Evolutionary conservation across 1,140 invertebrate genomes (phyloP), one percentile per base, ranked within the genome.

Genomic region (Caenorhabditis latens): DNA sequence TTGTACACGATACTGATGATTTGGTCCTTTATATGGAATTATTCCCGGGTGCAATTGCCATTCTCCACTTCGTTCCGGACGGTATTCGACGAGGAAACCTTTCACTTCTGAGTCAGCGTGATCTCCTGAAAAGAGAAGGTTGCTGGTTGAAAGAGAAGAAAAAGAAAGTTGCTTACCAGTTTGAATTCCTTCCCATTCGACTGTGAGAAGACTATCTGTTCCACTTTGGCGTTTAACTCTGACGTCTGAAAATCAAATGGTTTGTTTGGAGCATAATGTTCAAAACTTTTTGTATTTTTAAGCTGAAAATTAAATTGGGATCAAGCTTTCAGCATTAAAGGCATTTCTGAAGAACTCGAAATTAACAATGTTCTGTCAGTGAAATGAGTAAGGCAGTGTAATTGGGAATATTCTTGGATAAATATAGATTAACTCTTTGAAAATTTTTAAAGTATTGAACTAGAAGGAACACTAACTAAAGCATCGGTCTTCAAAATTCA

Each of bases 161-260:
- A 16, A 83, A 14, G 11, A 32, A 32, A 32, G 32, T 32, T 32
- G 32, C 32, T 32, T 84, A 84, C 83, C 85, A 86, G 90, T 93
- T 85, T 92, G 91, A 83, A 92, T 92, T 40, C 91, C 91, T 89
- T 92, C 91, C 91, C 91, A 92, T 89, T 92, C 91, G 16, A 92
- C 92, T 16, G 91, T 92, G 50, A 92, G 65, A 67, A 92, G 87
- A 85, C 84, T 88, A 88, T 92, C 91, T 24, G 90, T 90, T 57
- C 87, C 90, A 61, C 88, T 86, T 40, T 91, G 82, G 58, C 90
- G 85, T 87, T 65, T 79, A 42, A 82, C 86, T 86, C 88, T 83
- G 55, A 71, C 86, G 46, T 67, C 61, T 58, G 84, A n/a, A 63
- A 65, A 21, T 63, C 1, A 9, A 43, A 48, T 43, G n/a, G 16